A percentile compares a stretch with the other conserved stretches of the same genome.
These are phyloP conservation scores for Lissocephala sabroskyi DNA, from an alignment of 2,888 invertebrate genomes.

Conservation along the genomic window DNA sequence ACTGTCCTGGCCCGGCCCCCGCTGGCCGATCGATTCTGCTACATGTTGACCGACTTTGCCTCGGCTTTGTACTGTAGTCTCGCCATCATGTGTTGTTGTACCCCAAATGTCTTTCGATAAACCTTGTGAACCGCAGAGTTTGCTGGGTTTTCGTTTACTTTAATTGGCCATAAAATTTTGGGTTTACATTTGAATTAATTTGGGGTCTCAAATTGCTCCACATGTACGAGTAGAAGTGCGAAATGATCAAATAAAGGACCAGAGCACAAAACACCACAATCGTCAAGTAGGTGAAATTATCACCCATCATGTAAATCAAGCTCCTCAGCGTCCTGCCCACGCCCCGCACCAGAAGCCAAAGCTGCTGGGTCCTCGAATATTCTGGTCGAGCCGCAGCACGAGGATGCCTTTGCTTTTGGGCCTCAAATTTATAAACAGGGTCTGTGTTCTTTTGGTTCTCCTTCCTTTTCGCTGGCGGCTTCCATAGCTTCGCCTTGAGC, in stretches of 20 bases:
- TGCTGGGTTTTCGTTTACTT: not conserved
- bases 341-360: too few species aligned
- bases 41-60: constrained; percentile 50
- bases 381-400: too few species aligned
- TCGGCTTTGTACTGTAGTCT: constrained; percentile 51
- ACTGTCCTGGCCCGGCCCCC: constrained; percentile 26
- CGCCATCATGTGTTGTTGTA: constrained; percentile 54
- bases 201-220: too few species aligned
- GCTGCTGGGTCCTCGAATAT: too few species aligned
- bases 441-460: not conserved
- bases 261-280: not conserved
- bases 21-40: constrained; percentile 47
- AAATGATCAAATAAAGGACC: not conserved
- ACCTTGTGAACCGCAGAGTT: not conserved
- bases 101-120: constrained; percentile 49
- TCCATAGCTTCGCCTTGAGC: not conserved
- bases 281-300: not conserved
- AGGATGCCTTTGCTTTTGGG: too few species aligned
- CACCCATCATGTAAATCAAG: too few species aligned
- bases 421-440: not conserved
- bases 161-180: too few species aligned
- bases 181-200: too few species aligned
- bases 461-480: not conserved
- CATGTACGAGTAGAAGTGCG: not conserved
- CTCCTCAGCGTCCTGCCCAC: too few species aligned